Base-by-base conservation (phyloP, 2,888 invertebrate species). In the Cyclophora albipunctata region DNA sequence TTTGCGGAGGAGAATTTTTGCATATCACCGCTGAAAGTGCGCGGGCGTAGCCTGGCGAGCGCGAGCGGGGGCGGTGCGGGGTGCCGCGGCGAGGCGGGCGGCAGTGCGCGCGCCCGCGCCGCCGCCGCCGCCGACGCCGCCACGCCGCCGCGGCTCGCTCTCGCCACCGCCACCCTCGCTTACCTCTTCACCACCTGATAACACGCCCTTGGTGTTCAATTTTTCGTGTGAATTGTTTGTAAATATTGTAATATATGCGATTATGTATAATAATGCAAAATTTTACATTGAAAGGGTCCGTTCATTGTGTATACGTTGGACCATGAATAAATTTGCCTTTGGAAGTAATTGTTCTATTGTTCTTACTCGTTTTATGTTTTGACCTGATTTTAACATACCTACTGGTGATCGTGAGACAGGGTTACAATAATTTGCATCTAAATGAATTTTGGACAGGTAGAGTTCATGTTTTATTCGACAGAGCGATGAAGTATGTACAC, bases 11-110 rank as follows among this genome's bases (percentile, higher is more conserved):
- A 92, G 65, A 96, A 96, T 80, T 94, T 91, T 77, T 96, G 96
- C 85, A 95, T 96, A 71, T 95, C 95, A 20, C 96, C 96, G 52
- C 85, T 95, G 64, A 94, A 95, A 75, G 92, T 94, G 59, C 95
- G 96, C 60, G 95, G 95, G 0, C 91, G 93, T 58, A 91, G 92
- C 44, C 91, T 96, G 91, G 92, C 90, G 54, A 91, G 80, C 51
- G 86, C 81, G 50, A 71, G 77, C 34, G 70, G 72, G 0, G 77
- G 82, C 40, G 77, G 78, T 3, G 78, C 78, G 33, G 81, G 77
- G 50, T 85, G 86, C 50, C 81, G 84, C 43, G 83, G 86, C 4
- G 87, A 83, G 59, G 74, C 77, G 42, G 84, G 80, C 2, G 87
- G 81, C 6, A 83, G 78, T 49, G 78, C 78, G 42, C 70, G 84